Evolutionary conservation across 2,888 invertebrate species (phyloP), one percentile per base, ranked within the genome.

Genomic region (Zele albiditarsus): DNA sequence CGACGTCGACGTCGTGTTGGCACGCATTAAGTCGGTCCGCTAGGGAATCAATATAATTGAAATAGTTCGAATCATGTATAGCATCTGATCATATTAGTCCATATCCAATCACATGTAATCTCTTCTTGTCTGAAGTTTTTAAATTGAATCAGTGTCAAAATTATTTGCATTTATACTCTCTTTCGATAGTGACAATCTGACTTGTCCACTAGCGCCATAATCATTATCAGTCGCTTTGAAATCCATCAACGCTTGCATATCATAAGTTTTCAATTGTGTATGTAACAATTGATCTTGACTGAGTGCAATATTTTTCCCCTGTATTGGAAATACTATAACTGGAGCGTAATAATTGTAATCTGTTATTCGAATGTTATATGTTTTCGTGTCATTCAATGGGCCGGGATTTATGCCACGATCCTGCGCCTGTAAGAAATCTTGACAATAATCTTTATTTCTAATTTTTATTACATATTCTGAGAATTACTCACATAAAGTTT

Each of bases 281-380:
- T 81, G 76, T n/a, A 74, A 16, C 33, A 80, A 70, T 82, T 85
- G 84, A 73, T 77, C 74, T 82, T 83, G 28, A 31, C 77, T 79
- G 5, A 82, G 60, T 23, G 79, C 72, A 58, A 82, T 78, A 69
- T 60, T 76, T 67, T 76, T 63, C 6, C 68, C 69, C 31, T 25
- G 28, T 2, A 16, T 73, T 28, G 93, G 93, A 82, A 90, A 92
- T 33, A 89, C 84, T 79, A 94, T 92, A 63, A 82, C 84, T 0
- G 94, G 94, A 1, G 84, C 81, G 78, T 92, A 87, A 86, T 91
- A 94, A 88, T 94, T 94, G 86, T 89, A 92, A 0, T 92, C 93
- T 0, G 85, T 86, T 31, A 94, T 86, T 75, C 86, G 84, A 67
- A 92, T 81, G 68, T 89, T 82, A 85, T 92, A 92, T 3, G 82